Conservation (phyloP, 2,797 vertebrate species). For the Chromis chromis region DNA sequence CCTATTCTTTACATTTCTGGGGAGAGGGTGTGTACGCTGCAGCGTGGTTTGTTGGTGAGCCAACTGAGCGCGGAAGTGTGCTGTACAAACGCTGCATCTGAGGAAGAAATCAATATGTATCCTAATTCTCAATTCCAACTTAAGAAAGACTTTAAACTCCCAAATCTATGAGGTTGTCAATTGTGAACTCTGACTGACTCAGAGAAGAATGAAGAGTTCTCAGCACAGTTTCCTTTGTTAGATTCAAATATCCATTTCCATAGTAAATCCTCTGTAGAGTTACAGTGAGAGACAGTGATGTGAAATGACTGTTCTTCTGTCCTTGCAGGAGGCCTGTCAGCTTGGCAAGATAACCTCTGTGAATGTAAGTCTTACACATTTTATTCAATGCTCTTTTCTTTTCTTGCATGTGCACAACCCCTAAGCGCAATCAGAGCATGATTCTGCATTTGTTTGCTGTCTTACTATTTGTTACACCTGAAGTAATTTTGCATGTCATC, state of each 20-base stretch:
- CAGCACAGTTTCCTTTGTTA: constrained; percentile 40
- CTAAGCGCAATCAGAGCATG: constrained; percentile 13
- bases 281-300: constrained; percentile 36
- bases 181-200: constrained; percentile 65
- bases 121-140: constrained; percentile 61
- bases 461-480: constrained; percentile 5
- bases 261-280: constrained; percentile 49
- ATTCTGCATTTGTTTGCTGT: neutral
- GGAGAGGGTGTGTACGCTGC: constrained; percentile 57
- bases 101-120: constrained; percentile 75
- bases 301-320: constrained; percentile 63
- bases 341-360: constrained; percentile 80
- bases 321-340: constrained; percentile 82
- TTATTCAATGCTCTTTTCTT: constrained; percentile 7
- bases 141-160: constrained; percentile 41
- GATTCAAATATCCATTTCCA: constrained; percentile 44
- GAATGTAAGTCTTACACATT: constrained; percentile 76
- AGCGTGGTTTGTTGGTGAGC: constrained; percentile 56
- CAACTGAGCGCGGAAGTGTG: constrained; percentile 52
- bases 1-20: constrained; percentile 71
- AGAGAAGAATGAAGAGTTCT: constrained; percentile 50
- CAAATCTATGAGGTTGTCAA: constrained; percentile 61
- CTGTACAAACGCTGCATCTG: constrained; percentile 58
- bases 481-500: neutral
- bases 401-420: constrained; percentile 28